A percentile compares a stretch with the other conserved stretches of the same genome.
These are phyloP conservation scores for Zootoca vivipara DNA, from an alignment of 2,113 vertebrate genomes.

Conservation along the genomic window DNA sequence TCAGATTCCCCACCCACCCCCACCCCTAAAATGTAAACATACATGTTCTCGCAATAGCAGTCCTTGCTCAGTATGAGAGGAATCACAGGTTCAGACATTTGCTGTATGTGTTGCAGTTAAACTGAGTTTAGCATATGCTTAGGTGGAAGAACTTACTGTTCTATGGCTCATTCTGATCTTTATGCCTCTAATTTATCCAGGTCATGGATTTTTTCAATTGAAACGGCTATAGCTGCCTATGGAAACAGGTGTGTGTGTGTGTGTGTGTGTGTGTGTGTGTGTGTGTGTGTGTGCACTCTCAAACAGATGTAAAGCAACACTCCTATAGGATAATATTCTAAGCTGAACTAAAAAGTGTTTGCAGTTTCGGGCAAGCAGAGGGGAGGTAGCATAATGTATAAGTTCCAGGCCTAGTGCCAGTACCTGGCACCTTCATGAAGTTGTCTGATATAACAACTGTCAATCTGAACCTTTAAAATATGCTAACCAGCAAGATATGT, in stretches of 20 bases:
- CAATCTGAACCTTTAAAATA: neutral
- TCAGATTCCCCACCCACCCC: neutral
- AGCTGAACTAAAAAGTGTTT: neutral
- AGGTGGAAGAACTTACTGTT: neutral
- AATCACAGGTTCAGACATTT: neutral
- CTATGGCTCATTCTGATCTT: neutral
- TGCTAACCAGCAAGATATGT: neutral
- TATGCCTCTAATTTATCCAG: neutral
- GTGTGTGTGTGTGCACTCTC: no score
- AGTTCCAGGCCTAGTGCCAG: neutral
- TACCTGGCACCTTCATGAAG: neutral
- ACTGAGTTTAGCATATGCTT: neutral
- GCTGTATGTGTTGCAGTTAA: neutral
- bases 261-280: no score
- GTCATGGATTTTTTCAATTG: neutral
- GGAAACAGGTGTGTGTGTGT: neutral
- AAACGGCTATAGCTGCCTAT: neutral
- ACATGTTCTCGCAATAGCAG: neutral
- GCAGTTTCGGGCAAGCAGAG: neutral
- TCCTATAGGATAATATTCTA: neutral
- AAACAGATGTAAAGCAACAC: neutral
- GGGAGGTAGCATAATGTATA: neutral
- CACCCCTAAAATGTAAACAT: neutral
- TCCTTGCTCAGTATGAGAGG: neutral
- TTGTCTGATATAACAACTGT: neutral